These are phyloP conservation scores for Euwallacea similis DNA, from an alignment of 1,140 invertebrate species.

Conservation along the genomic window DNA sequence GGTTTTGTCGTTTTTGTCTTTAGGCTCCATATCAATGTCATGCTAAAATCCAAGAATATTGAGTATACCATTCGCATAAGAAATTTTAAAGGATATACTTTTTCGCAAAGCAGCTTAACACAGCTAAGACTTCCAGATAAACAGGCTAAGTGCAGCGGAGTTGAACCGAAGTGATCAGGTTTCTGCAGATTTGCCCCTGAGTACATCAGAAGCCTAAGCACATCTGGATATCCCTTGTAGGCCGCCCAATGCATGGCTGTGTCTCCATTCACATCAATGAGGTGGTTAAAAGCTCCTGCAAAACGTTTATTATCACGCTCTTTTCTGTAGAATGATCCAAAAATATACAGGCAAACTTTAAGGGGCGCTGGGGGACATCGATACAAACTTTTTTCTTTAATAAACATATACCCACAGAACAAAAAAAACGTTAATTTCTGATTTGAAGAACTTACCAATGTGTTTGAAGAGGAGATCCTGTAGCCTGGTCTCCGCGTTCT, in stretches of 20 bases:
- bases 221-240: constrained; percentile 87
- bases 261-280: constrained; percentile 90
- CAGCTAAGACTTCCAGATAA: constrained; percentile 83
- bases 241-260: constrained; percentile 92
- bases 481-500: too few species aligned
- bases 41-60: constrained; percentile 57
- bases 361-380: too few species aligned
- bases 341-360: too few species aligned
- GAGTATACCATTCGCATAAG: not conserved
- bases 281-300: constrained; percentile 69
- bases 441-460: too few species aligned
- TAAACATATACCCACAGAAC: too few species aligned
- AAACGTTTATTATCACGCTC: not conserved
- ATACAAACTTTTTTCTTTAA: too few species aligned
- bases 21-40: constrained; percentile 79
- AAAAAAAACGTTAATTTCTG: too few species aligned
- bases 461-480: too few species aligned
- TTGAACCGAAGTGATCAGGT: constrained; percentile 90
- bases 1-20: constrained; percentile 90
- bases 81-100: constrained; percentile 58
- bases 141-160: constrained; percentile 89
- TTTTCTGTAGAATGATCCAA: constrained; percentile 42
- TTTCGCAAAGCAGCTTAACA: constrained; percentile 81
- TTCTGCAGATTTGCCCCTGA: constrained; percentile 85
- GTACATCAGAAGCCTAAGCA: constrained; percentile 87